Percentiles rank a stretch among this genome's conserved stretches.
phyloP scores from a whole-genome alignment of 2,113 vertebrate genomes.

The Ciconia stormi region DNA sequence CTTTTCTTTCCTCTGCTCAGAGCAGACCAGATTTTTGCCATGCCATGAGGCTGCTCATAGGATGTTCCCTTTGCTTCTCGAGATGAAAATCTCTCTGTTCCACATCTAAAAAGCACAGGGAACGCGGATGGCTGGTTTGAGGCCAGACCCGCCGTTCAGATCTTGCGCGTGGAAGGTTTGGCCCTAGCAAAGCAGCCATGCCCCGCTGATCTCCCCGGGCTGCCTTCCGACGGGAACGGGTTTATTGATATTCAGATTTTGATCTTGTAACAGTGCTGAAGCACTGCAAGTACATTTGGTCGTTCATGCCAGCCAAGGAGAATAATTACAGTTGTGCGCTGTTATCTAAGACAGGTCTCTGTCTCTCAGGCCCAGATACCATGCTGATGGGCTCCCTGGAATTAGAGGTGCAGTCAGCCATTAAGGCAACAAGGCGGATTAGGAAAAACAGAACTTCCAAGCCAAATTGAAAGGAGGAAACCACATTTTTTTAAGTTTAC shows the following conservation, averaged over 20 bases:
- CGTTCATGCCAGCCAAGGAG: neutral
- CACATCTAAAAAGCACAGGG: neutral
- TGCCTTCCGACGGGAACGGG: neutral
- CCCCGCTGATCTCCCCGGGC: neutral
- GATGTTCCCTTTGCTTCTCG: neutral
- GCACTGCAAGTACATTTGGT: neutral
- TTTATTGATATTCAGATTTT: neutral
- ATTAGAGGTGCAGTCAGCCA: neutral
- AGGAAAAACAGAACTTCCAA: neutral
- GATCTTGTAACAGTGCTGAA: neutral
- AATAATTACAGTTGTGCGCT: neutral
- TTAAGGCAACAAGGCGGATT: neutral
- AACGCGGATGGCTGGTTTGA: rapidly evolving
- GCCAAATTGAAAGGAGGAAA: neutral
- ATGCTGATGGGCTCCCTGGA: neutral
- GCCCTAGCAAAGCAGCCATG: neutral
- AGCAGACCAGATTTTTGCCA: neutral
- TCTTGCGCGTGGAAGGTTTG: neutral
- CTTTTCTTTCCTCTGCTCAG: neutral
- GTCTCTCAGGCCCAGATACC: neutral
- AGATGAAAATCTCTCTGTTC: neutral
- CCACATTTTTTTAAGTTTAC: neutral
- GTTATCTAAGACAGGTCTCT: neutral
- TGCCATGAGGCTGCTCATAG: neutral
- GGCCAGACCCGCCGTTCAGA: neutral